These are phyloP conservation scores for Apodemus agrarius DNA, from an alignment of 2,797 vertebrate species.

Conservation along the genomic window DNA sequence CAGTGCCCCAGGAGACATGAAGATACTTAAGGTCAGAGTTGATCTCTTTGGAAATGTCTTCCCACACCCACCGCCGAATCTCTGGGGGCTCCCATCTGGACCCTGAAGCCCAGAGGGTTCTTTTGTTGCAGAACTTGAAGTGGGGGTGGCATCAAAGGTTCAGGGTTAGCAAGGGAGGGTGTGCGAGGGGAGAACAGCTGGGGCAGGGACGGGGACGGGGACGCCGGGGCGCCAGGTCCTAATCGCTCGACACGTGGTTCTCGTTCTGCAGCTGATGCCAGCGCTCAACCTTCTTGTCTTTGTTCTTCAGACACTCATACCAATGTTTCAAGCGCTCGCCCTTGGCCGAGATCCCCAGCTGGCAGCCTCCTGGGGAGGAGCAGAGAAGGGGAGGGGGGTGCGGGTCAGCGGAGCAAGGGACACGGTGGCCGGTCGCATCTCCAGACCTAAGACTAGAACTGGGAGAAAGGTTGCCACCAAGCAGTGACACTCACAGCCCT, in stretches of 20 bases:
- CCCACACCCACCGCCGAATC: neutral
- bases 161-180: accelerated
- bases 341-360: constrained; percentile 97
- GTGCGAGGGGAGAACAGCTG: neutral
- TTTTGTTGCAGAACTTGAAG: constrained; percentile 14
- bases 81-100: neutral
- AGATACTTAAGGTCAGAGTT: neutral
- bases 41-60: neutral
- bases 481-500: neutral
- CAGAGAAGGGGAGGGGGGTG: neutral
- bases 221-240: constrained; percentile 73
- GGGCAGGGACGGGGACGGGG: neutral
- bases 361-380: constrained; percentile 92
- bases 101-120: neutral
- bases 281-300: constrained; percentile 98
- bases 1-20: accelerated
- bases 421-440: accelerated
- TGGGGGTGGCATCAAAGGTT: neutral
- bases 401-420: neutral
- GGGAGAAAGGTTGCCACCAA: neutral
- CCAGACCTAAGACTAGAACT: neutral
- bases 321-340: constrained; percentile 98
- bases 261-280: constrained; percentile 97
- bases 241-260: constrained; percentile 94
- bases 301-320: constrained; percentile 99